A percentile compares a stretch with the other conserved stretches of the same genome.
phyloP scores from a whole-genome alignment of 2,113 vertebrate genomes.

The Megaceryle torquata region DNA sequence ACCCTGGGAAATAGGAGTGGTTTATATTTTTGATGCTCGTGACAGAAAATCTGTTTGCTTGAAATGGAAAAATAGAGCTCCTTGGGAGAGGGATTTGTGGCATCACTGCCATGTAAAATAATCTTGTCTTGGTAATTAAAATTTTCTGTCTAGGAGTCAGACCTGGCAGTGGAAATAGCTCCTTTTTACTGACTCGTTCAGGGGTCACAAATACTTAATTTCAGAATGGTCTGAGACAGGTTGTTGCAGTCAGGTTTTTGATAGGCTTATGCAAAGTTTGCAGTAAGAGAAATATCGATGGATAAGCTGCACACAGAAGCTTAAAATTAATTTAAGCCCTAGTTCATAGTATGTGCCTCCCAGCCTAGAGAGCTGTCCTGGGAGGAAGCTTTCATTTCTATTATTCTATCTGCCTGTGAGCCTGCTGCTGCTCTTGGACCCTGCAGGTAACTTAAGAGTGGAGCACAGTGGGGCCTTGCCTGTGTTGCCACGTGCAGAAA shows the following conservation, averaged over 20 bases:
- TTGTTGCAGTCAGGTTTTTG: not conserved
- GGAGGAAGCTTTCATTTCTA: not conserved
- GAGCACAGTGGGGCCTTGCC: not conserved
- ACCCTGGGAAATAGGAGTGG: not conserved
- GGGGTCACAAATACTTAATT: not conserved
- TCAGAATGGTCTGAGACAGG: not conserved
- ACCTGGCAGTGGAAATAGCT: not conserved
- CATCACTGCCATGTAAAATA: not conserved
- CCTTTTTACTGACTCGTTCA: not conserved
- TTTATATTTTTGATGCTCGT: constrained; percentile 2
- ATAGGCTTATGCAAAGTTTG: not conserved
- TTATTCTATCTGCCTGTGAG: not conserved
- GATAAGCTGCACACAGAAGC: not conserved
- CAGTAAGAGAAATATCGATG: not conserved
- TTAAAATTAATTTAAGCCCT: not conserved
- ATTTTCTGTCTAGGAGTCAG: not conserved
- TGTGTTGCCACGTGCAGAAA: not conserved
- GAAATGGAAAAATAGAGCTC: not conserved
- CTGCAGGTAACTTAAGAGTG: not conserved
- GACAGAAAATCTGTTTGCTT: constrained; percentile 26
- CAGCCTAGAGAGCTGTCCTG: not conserved
- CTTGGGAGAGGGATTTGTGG: not conserved
- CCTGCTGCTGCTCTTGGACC: not conserved
- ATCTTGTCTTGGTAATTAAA: not conserved
- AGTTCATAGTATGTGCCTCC: not conserved